phyloP scores from a whole-genome alignment of 64 coral and sea anemone genomes.

The Pachyseris speciosa region DNA sequence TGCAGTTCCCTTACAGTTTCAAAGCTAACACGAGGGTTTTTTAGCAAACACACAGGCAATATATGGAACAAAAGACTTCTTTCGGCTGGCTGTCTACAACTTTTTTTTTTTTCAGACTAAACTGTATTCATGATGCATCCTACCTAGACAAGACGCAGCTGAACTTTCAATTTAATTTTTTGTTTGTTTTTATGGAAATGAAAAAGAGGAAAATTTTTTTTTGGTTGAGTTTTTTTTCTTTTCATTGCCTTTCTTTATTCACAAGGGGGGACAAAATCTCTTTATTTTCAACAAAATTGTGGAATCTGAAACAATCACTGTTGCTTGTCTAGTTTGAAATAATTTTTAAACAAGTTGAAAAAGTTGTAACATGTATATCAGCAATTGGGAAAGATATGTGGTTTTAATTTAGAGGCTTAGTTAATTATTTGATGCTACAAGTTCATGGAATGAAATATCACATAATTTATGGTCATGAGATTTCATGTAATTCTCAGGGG shows the following conservation, averaged over 20 bases:
- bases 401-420: not conserved
- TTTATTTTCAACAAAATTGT: not conserved
- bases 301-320: not conserved
- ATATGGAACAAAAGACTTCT: not conserved
- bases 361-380: not conserved
- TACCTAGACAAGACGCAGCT: not conserved
- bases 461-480: not conserved
- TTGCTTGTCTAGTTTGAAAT: not conserved
- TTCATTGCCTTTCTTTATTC: not conserved
- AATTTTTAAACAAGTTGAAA: not conserved
- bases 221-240: not conserved
- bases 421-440: not conserved
- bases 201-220: not conserved
- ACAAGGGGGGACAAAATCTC: not conserved
- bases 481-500: conserved; percentile 5
- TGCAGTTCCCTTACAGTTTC: not conserved
- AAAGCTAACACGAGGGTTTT: not conserved
- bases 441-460: not conserved
- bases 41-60: not conserved
- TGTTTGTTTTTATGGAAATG: not conserved
- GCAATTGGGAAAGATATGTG: not conserved
- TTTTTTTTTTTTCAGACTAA: not conserved
- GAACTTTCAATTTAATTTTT: conserved; percentile 33
- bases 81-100: not conserved
- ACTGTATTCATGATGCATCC: not conserved